Evolutionary conservation across 2,797 vertebrate genomes (phyloP).

Genomic region (Esox lucius): DNA sequence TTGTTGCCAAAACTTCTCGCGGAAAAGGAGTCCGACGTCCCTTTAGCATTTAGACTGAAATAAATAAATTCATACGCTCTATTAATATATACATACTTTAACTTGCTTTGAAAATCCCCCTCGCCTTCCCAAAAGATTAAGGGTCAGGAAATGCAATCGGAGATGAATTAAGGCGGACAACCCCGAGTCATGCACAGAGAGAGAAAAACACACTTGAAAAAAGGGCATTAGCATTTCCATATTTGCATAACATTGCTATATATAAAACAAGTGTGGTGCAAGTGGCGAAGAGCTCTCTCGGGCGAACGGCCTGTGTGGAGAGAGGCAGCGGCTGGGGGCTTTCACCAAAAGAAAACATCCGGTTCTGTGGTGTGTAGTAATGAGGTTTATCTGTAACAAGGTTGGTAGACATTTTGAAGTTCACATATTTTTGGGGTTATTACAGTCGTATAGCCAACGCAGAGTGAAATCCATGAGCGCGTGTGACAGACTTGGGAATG

Average conservation of each 20-base stretch:
- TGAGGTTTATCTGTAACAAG: conserved; percentile 8
- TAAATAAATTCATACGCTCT: conserved; percentile 69
- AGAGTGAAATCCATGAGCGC: conserved; percentile 24
- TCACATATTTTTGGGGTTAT: too few relatives aligned
- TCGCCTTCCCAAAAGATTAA: conserved; percentile 66
- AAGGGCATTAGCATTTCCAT: conserved; percentile 48
- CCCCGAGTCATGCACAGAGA: conserved; percentile 44
- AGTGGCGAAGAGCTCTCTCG: conserved; percentile 52
- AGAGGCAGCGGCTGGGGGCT: conserved; percentile 36
- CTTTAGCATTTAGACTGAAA: conserved; percentile 73
- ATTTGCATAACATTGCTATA: conserved; percentile 60
- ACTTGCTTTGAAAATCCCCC: conserved; percentile 65
- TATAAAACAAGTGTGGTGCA: conserved; percentile 53
- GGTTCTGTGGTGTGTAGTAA: conserved; percentile 54
- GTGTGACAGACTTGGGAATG: conserved; percentile 19
- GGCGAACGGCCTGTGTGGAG: conserved; percentile 51
- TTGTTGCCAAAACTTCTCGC: conserved; percentile 64
- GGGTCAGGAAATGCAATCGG: conserved; percentile 68
- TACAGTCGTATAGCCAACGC: too few relatives aligned
- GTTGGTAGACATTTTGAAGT: too few relatives aligned
- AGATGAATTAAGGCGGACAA: conserved; percentile 63
- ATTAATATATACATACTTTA: conserved; percentile 70
- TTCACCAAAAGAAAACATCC: conserved; percentile 36
- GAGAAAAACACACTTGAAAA: conserved; percentile 21
- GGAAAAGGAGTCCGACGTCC: conserved; percentile 62